These are phyloP conservation scores for Zaprionus tsacasi DNA, from an alignment of 1,140 invertebrate species.

Conservation along the genomic window DNA sequence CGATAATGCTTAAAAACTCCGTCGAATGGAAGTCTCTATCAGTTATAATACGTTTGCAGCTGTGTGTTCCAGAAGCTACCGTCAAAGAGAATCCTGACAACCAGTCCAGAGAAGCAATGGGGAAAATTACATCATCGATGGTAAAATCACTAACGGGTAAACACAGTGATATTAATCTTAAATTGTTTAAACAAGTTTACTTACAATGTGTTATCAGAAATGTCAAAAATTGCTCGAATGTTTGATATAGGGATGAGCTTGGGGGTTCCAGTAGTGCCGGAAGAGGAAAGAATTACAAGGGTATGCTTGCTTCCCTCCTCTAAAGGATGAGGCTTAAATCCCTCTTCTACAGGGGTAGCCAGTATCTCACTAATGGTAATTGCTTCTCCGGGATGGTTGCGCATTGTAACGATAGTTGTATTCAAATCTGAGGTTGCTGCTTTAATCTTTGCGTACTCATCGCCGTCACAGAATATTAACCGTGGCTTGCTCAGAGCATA, in stretches of 20 bases:
- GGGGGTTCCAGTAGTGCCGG: background rate
- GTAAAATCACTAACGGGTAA: no score
- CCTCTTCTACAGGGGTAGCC: background rate
- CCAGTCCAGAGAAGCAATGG: background rate
- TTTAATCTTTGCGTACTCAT: background rate
- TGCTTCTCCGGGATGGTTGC: background rate
- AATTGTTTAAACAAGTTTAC: no score
- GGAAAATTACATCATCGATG: background rate
- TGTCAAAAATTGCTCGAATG: background rate
- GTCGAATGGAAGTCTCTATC: background rate
- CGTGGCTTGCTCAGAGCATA: background rate
- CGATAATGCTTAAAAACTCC: background rate
- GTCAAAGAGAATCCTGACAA: background rate
- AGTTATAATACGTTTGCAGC: background rate
- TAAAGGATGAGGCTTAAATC: background rate
- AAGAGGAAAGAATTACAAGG: background rate
- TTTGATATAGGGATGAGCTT: background rate
- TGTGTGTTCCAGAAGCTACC: background rate
- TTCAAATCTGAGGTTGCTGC: background rate
- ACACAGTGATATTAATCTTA: no score
- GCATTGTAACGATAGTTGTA: background rate
- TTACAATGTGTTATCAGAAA: background rate
- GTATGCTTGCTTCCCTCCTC: background rate
- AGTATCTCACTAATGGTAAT: background rate
- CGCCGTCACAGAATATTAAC: background rate